Conservation (phyloP, 2,113 vertebrate genomes). For the Ctenodactylus gundi region DNA sequence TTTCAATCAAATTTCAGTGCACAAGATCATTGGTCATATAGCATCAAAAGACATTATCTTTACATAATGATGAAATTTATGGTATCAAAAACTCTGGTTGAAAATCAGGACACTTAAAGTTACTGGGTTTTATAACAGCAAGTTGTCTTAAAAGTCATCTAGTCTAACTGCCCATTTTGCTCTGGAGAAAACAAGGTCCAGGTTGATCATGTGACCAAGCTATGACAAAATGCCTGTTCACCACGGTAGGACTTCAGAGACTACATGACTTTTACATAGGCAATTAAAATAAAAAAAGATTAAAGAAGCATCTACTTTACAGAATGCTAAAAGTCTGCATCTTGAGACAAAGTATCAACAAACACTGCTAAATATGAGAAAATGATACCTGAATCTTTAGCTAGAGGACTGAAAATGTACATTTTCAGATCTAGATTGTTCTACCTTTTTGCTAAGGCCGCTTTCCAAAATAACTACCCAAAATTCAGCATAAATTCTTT, state of each 20-base stretch:
- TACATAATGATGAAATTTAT: background rate
- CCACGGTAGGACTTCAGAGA: rapidly evolving
- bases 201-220: background rate
- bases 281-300: background rate
- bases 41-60: background rate
- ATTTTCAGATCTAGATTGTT: background rate
- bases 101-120: background rate
- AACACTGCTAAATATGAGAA: background rate
- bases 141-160: background rate
- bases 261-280: background rate
- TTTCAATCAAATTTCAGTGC: background rate
- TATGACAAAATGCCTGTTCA: background rate
- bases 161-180: background rate
- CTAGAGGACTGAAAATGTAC: background rate
- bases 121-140: background rate
- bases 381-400: background rate
- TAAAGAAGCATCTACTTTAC: background rate
- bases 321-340: background rate
- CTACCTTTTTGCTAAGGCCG: background rate
- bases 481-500: background rate
- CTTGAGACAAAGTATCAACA: background rate
- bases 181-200: background rate
- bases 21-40: background rate
- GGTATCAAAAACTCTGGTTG: background rate
- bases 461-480: background rate